Base-by-base conservation (phyloP, 2,888 invertebrate genomes). In the Cylindroiulus punctatus region DNA sequence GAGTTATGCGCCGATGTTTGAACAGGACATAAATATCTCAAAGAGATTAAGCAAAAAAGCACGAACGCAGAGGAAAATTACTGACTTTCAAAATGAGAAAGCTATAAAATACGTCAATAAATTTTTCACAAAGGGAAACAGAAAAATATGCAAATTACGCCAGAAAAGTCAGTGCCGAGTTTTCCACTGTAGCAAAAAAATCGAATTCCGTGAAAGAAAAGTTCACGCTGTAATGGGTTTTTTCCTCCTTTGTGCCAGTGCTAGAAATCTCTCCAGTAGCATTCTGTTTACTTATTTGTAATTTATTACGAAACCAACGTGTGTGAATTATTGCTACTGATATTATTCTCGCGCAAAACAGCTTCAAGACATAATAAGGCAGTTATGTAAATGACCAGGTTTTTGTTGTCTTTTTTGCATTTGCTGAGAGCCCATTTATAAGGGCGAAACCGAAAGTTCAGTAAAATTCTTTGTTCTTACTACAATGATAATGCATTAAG, bases 81-180 rank as follows among this genome's bases (percentile, higher is more conserved):
- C 57, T 57, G 57, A n/a, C 57, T 57, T 57, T 57, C 22, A 57
- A 19, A 1, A 57, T 57, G 57, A 22, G 22, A 57, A 4, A 57
- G 57, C 8, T 57, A 57, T 57, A 57, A 57, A 57, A 57, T 57
- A 57, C 57, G 22, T 57, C 57, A 7, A 57, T 57, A 57, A 57
- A 57, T 57, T 57, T 57, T 8, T 22, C 0, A 57, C 57, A 57
- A 57, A 57, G n/a, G 57, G 57, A 57, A n/a, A n/a, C 22, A 22
- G 57, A 57, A 57, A 57, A 22, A 22, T 57, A 57, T 57, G n/a
- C 57, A 57, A 57, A 57, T 57, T 22, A 57, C 57, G n/a, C 1
- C 0, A 52, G 19, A 52, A 52, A 52, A 19, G 52, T 14, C 52
- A 52, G 52, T 52, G 44, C 19, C 52, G 17, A 5, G 19, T 14